A percentile compares a stretch with the other conserved stretches of the same genome.
These are phyloP conservation scores for Stenodema calcarata DNA, from an alignment of 2,888 invertebrate species.

Conservation along the genomic window DNA sequence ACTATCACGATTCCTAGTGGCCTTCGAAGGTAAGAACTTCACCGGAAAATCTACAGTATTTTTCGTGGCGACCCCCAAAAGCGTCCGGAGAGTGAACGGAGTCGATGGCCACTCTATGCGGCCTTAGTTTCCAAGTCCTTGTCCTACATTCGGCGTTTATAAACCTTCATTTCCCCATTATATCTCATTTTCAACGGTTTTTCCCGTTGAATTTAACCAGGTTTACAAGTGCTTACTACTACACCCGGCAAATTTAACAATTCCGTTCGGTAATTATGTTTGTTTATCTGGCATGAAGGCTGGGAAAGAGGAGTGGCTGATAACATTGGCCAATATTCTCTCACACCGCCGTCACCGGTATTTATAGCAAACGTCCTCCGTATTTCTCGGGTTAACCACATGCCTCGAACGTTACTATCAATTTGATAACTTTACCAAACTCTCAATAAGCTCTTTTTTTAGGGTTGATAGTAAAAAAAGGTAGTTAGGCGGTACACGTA, in stretches of 20 bases:
- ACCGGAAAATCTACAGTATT: neutral
- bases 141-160: slow-evolving; percentile 9
- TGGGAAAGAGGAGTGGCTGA: slow-evolving; percentile 42
- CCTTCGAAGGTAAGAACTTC: slow-evolving; percentile 38
- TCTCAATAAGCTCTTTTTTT: too few species aligned
- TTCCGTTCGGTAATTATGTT: slow-evolving; percentile 4
- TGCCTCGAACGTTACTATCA: neutral
- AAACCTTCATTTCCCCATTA: neutral
- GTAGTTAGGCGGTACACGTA: too few species aligned
- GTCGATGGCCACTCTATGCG: slow-evolving; percentile 35
- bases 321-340: slow-evolving; percentile 35
- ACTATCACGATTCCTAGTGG: neutral
- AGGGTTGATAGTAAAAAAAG: too few species aligned
- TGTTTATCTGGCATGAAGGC: slow-evolving; percentile 29
- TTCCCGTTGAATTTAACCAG: neutral
- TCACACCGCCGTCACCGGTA: slow-evolving; percentile 38
- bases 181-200: neutral
- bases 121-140: slow-evolving; percentile 44
- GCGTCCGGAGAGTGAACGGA: slow-evolving; percentile 23
- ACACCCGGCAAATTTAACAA: neutral
- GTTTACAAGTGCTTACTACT: neutral
- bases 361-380: slow-evolving; percentile 16
- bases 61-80: neutral
- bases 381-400: neutral
- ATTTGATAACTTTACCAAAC: neutral